Percentiles rank a stretch among this genome's conserved stretches.
phyloP scores from a whole-genome alignment of 1,140 invertebrate genomes.

The Samia ricini region DNA sequence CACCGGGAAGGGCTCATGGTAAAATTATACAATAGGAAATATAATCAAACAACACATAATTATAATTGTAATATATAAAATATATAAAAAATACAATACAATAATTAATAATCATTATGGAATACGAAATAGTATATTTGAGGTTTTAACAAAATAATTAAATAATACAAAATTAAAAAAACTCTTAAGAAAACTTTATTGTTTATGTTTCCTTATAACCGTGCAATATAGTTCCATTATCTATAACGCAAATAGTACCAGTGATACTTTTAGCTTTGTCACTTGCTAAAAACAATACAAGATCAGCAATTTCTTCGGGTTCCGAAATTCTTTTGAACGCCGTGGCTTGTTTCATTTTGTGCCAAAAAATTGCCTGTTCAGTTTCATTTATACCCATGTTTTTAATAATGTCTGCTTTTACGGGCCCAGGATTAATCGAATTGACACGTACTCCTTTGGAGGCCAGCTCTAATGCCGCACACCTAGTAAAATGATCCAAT shows the following conservation, averaged over 20 bases:
- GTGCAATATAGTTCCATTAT: slow-evolving; percentile 1
- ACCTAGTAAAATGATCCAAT: slow-evolving; percentile 86
- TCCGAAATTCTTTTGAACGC: slow-evolving; percentile 10
- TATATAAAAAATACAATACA: too few species aligned
- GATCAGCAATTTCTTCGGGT: slow-evolving; percentile 17
- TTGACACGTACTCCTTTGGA: slow-evolving; percentile 84
- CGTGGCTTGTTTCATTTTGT: neutral
- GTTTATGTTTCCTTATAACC: too few species aligned
- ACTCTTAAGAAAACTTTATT: too few species aligned
- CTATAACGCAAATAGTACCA: slow-evolving; percentile 41
- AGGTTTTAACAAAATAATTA: too few species aligned
- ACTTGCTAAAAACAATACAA: slow-evolving; percentile 19
- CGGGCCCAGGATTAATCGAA: slow-evolving; percentile 83
- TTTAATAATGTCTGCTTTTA: slow-evolving; percentile 69
- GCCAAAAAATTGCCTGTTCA: slow-evolving; percentile 2
- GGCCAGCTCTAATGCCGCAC: slow-evolving; percentile 81
- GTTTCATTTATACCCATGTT: slow-evolving; percentile 8
- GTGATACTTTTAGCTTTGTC: slow-evolving; percentile 79
- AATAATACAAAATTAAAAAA: too few species aligned
- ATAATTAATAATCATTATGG: too few species aligned
- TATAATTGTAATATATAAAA: too few species aligned
- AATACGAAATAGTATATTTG: too few species aligned
- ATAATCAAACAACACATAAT: too few species aligned
- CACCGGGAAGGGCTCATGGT: too few species aligned
- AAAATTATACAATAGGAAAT: too few species aligned